Base-by-base conservation (phyloP, 2,113 vertebrate species). In the Siniperca chuatsi region DNA sequence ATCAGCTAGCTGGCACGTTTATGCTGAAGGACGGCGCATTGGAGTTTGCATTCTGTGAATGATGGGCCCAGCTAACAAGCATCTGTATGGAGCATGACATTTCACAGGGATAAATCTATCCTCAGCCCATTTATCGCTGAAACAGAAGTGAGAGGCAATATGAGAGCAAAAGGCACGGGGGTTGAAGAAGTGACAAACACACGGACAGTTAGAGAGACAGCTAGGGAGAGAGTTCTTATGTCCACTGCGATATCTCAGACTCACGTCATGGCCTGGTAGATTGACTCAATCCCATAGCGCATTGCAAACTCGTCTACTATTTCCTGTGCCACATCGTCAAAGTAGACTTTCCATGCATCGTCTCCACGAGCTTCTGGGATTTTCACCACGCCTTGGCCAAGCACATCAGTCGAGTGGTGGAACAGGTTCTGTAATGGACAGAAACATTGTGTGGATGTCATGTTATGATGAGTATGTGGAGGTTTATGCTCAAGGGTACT, bases 191-290 rank as follows among this genome's bases (percentile, higher is more conserved):
- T 29, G 44, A 79, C 40, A 72, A 74, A 76, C 20, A 83, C 20
- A 71, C 0, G 25, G 71, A 78, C 60, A 77, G 20, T 13, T 37
- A 35, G 35, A 33, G 29, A 66, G 29, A 18, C 16, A 10, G 2
- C 44, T 12, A 25, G 2, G 1, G 11, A 42, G 60, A 60, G 18
- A 69, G 18, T 10, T 35, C 1, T 48, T 40, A 20, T 33, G 62
- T 57, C 42, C 11, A 33, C 2, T 25, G 25, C 12, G 13, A 9
- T 6, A 64, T 75, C 23, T 60, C 64, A 72, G 21, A 94, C 98
- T 97, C 95, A 99, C 98, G 98, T 99, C 98, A 99, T 99, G 86
- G 98, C 98, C 90, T 99, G 98, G 91, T 99, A 99, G 93, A 99
- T 99, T 0, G 98, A 98, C 75, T 99, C 98, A 25, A 99, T 98